Conservation (phyloP, 2,888 invertebrate species). For the Caenorhabditis sp. region DNA sequence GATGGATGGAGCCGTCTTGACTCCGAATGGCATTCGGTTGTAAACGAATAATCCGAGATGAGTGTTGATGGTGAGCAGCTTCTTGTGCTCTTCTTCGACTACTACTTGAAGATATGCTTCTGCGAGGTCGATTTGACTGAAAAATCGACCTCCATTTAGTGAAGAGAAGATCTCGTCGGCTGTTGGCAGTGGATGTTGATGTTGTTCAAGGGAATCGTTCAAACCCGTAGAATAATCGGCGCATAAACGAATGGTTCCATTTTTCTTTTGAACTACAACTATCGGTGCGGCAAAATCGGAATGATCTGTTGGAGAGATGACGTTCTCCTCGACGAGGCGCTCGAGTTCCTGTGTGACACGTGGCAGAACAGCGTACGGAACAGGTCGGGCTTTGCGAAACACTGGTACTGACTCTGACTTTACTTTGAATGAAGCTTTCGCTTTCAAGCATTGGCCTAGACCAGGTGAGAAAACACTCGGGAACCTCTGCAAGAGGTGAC, state of each 20-base stretch:
- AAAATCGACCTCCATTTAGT: slow-evolving; percentile 42
- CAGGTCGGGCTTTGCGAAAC: slow-evolving; percentile 37
- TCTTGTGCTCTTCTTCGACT: slow-evolving; percentile 39
- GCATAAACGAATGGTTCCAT: slow-evolving; percentile 41
- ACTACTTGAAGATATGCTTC: slow-evolving; percentile 55
- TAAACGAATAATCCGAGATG: slow-evolving; percentile 52
- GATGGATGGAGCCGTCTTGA: slow-evolving; percentile 51
- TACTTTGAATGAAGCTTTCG: slow-evolving; percentile 31
- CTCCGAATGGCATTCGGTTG: slow-evolving; percentile 54
- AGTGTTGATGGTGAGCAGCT: slow-evolving; percentile 40
- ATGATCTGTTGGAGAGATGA: slow-evolving; percentile 24
- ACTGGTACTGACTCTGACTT: slow-evolving; percentile 34
- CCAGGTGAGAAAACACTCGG: not conserved
- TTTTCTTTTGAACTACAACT: slow-evolving; percentile 36
- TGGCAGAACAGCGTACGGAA: slow-evolving; percentile 37
- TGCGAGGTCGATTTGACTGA: slow-evolving; percentile 48
- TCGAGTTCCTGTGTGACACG: slow-evolving; percentile 45
- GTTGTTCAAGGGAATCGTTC: slow-evolving; percentile 38
- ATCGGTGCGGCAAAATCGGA: slow-evolving; percentile 53
- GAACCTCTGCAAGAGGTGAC: too few relatives aligned
- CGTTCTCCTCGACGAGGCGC: slow-evolving; percentile 30
- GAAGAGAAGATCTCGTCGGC: slow-evolving; percentile 45
- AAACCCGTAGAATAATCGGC: slow-evolving; percentile 43
- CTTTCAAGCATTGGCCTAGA: slow-evolving; percentile 27
- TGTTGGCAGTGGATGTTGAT: slow-evolving; percentile 53